Evolutionary conservation across 2,888 invertebrate species (phyloP), one percentile per base, ranked within the genome.

Genomic region (Frankliniella intonsa): DNA sequence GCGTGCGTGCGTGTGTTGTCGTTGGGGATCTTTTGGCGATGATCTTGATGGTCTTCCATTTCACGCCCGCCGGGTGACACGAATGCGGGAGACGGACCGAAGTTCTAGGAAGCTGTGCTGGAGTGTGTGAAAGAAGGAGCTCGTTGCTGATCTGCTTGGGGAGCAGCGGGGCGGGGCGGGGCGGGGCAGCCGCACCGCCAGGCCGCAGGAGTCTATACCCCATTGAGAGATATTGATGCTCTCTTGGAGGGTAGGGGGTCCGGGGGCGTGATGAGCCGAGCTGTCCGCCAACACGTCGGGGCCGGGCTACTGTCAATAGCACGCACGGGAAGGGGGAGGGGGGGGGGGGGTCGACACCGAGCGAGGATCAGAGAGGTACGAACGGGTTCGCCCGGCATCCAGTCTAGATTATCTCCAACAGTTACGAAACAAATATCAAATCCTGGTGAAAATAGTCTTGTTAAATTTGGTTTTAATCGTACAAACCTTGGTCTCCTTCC

Each of bases 161-260:
- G 38, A 38, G 38, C 38, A 38, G 38, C 38, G n/a, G n/a, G n/a
- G 38, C 38, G 38, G 3, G 2, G 38, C 38, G 38, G 38, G 38
- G 3, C 38, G 5, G 38, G 38, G 3, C 38, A 38, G 38, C 38
- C 38, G 38, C 55, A 19, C 14, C 55, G 14, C 19, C 55, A 19
- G 55, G 14, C 19, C 55, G 55, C 14, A 14, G 19, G 55, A 55
- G 55, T 55, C 22, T 12, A 76, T 76, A 12, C 25, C 69, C 69
- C 22, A 76, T 76, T 76, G 69, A 76, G 62, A 76, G 25, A 25
- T 22, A 76, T 76, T 76, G 69, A 76, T 76, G 69, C 69, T 76
- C 69, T 76, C 69, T 76, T 76, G 22, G 12, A 76, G 69, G 69
- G 22, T 11, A 8, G 22, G 25, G 11, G 25, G 69, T 12, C 9